Evolutionary conservation across 2,888 invertebrate species (phyloP).

Genomic region (Eupelmus urozonus): DNA sequence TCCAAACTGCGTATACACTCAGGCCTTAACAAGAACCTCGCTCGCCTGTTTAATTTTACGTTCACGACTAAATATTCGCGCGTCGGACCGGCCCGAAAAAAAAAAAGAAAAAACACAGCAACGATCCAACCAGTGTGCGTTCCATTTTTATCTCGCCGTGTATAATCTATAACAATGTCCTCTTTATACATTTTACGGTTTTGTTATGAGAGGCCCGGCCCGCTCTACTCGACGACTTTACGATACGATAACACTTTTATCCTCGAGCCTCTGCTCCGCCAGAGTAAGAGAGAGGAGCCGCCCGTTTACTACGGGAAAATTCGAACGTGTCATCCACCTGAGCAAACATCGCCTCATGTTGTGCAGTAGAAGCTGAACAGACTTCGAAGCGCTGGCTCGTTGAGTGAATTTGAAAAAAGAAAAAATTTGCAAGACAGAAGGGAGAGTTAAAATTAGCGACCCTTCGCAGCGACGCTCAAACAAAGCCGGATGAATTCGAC

Average conservation of each 20-base stretch:
- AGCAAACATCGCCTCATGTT: conserved; percentile 52
- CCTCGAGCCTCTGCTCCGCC: background rate
- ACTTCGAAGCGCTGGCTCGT: background rate
- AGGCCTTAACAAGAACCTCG: background rate
- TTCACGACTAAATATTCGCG: conserved; percentile 4
- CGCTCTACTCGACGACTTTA: conserved; percentile 29
- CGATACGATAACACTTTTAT: conserved; percentile 52
- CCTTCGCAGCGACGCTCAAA: conserved; percentile 64
- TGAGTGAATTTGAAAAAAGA: conserved; percentile 18
- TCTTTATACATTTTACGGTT: conserved; percentile 28
- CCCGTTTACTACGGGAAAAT: conserved; percentile 28
- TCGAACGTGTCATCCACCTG: conserved; percentile 52
- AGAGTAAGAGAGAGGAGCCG: background rate
- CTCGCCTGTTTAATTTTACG: conserved; percentile 12
- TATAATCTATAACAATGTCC: conserved; percentile 30
- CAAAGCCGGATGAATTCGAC: conserved; percentile 26
- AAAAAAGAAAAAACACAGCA: background rate
- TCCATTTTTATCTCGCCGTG: background rate
- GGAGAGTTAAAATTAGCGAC: conserved; percentile 65
- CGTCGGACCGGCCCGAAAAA: background rate
- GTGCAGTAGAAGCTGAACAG: conserved; percentile 19
- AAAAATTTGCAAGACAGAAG: background rate
- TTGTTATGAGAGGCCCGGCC: conserved; percentile 41
- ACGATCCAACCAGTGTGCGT: background rate
- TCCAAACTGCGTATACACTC: background rate